These are phyloP conservation scores for Sciaenops ocellatus DNA, from an alignment of 2,797 vertebrate genomes.

Conservation along the genomic window DNA sequence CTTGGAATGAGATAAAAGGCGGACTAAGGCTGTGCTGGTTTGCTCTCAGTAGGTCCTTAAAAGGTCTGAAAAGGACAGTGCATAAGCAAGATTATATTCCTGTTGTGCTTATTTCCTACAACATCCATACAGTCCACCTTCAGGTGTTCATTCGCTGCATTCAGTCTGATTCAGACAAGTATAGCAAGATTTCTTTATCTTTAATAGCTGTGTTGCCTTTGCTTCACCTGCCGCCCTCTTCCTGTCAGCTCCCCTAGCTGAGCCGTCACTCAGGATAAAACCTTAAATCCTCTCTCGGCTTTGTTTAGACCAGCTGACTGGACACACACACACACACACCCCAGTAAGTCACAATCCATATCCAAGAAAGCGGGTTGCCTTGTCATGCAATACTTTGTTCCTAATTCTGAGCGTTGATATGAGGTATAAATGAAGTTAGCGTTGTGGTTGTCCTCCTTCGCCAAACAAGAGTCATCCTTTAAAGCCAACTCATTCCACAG, in stretches of 20 bases:
- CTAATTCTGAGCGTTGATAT: conserved; percentile 41
- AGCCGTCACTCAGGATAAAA: conserved; percentile 41
- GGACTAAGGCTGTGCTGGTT: conserved; percentile 1
- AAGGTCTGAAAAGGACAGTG: background rate
- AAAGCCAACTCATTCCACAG: conserved; percentile 58
- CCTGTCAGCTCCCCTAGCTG: conserved; percentile 8
- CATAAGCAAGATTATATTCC: background rate
- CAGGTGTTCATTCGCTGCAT: background rate
- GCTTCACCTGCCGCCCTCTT: conserved; percentile 21
- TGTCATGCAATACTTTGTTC: conserved; percentile 36
- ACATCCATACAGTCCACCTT: background rate
- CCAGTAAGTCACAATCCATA: conserved; percentile 22
- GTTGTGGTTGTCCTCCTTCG: conserved; percentile 1
- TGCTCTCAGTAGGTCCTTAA: background rate
- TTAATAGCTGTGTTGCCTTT: background rate
- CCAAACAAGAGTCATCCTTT: conserved; percentile 34
- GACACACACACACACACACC: background rate
- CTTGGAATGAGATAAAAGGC: conserved; percentile 36
- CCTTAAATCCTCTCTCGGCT: conserved; percentile 19
- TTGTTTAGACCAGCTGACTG: conserved; percentile 38
- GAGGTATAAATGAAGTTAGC: conserved; percentile 29
- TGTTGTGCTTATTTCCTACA: background rate
- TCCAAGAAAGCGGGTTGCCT: conserved; percentile 5
- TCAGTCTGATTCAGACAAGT: background rate
- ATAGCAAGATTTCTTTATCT: background rate